Conservation (phyloP, 1,140 invertebrate genomes). For the Nebria ingens region DNA sequence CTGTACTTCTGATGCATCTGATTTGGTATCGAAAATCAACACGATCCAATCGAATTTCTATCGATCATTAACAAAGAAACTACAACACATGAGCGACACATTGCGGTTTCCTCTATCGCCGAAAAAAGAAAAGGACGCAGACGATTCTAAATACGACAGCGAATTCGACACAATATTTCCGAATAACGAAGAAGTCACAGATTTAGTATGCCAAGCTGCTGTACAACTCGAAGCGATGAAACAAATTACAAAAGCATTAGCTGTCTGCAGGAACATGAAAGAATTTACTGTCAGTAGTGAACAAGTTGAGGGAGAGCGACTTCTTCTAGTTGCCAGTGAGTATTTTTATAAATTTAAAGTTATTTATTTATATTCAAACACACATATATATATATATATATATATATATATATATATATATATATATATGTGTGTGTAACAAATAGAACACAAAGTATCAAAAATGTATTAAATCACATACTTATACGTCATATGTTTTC, state of each 20-base stretch:
- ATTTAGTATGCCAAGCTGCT: constrained; percentile 27
- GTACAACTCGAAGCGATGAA: constrained; percentile 34
- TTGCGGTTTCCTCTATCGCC: constrained; percentile 11
- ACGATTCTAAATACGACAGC: constrained; percentile 13
- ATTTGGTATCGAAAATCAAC: constrained; percentile 3
- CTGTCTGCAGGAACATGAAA: constrained; percentile 30
- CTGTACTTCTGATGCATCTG: background rate
- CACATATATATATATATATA: too few relatives aligned
- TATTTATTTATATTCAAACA: too few relatives aligned
- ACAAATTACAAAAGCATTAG: constrained; percentile 36
- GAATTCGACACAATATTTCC: background rate
- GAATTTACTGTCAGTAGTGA: constrained; percentile 30
- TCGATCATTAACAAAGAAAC: background rate
- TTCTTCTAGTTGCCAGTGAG: constrained; percentile 33
- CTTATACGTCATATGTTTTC: too few relatives aligned
- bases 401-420: constrained; percentile 1
- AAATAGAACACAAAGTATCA: too few relatives aligned
- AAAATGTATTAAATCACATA: too few relatives aligned
- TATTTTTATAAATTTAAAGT: too few relatives aligned
- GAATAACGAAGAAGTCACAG: constrained; percentile 19
- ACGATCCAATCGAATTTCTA: constrained; percentile 8
- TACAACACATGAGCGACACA: constrained; percentile 1
- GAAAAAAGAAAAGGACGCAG: constrained; percentile 21
- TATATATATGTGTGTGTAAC: too few relatives aligned
- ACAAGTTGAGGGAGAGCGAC: constrained; percentile 36